These are phyloP conservation scores for Bostrychus sinensis DNA, from an alignment of 2,113 vertebrate species.

Conservation along the genomic window DNA sequence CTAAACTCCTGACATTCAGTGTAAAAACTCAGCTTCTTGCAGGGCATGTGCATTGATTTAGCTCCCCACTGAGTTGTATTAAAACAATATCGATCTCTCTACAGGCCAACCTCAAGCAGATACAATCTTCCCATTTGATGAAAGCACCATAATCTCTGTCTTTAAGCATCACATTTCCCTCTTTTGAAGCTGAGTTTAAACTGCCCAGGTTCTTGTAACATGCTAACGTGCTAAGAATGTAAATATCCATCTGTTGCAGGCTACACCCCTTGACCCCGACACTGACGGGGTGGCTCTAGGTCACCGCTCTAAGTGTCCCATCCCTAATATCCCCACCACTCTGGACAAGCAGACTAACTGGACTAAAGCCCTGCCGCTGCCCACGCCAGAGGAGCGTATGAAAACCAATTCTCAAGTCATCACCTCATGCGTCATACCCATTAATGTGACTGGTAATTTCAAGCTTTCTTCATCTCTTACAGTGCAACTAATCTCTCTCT, in stretches of 20 bases:
- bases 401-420: slow-evolving; percentile 93
- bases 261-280: slow-evolving; percentile 86
- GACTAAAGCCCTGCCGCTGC: slow-evolving; percentile 93
- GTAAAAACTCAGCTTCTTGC: slow-evolving; percentile 43
- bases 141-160: slow-evolving; percentile 13
- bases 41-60: slow-evolving; percentile 39
- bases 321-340: slow-evolving; percentile 93
- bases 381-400: slow-evolving; percentile 97
- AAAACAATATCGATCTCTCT: slow-evolving; percentile 36
- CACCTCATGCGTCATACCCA: slow-evolving; percentile 95
- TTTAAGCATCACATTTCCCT: slow-evolving; percentile 18
- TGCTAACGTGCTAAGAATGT: slow-evolving; percentile 55
- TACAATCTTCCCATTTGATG: slow-evolving; percentile 5
- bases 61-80: slow-evolving; percentile 24
- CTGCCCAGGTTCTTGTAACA: slow-evolving; percentile 5
- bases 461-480: slow-evolving; percentile 15
- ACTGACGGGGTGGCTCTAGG: slow-evolving; percentile 89
- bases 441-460: slow-evolving; percentile 95
- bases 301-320: slow-evolving; percentile 92
- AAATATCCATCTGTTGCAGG: slow-evolving; percentile 84
- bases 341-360: slow-evolving; percentile 99
- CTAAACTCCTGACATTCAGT: slow-evolving; percentile 12
- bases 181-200: slow-evolving; percentile 39
- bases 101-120: slow-evolving; percentile 12
- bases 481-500: slow-evolving; percentile 11